Evolutionary conservation across 1,140 invertebrate genomes (phyloP), one percentile per base, ranked within the genome.

Genomic region (Arion vulgaris): DNA sequence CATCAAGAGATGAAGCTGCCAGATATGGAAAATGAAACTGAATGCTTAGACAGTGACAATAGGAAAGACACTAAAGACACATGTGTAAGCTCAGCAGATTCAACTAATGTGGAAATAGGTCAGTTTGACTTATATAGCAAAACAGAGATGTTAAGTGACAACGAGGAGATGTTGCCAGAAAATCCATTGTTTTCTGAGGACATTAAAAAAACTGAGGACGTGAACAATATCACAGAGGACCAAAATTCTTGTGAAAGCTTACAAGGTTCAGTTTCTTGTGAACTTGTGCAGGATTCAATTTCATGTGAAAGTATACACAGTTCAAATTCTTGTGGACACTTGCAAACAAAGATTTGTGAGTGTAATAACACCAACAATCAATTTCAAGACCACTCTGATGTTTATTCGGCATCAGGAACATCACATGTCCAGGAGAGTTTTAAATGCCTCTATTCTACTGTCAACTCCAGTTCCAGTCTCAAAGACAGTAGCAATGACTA

Each of bases 141-240:
- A 34, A 11, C 26, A 34, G 73, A 75, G 26, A 53, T 15, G 32
- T 28, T 49, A 15, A 75, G 41, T 13, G 73, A 75, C 32, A 38
- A 9, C 34, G 45, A 75, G 15, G 26, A 75, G n/a, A 75, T 28
- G 34, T 32, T 75, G 13, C 45, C 73, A n/a, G 73, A 75, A 32
- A 75, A 75, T 28, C 73, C 73, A 34, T 45, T 75, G 19, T 39
- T 75, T 34, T 17, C 73, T 28, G 73, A 75, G 15, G 73, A 75
- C 32, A 13, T 53, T 19, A 75, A 75, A 26, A 45, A 75, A 51
- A 7, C 36, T 28, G 45, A 53, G 15, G 41, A 34, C 9, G 15
- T 36, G 7, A 75, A 51, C 2, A 49, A 9, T 9, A n/a, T 66
- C 51, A 57, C 2, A 11, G 26, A 19, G 19, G 51, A 57, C 51